Percentiles rank a stretch among this genome's conserved stretches.
These are phyloP conservation scores for Myotis brandtii DNA, from an alignment of 2,113 vertebrate species.

Conservation along the genomic window DNA sequence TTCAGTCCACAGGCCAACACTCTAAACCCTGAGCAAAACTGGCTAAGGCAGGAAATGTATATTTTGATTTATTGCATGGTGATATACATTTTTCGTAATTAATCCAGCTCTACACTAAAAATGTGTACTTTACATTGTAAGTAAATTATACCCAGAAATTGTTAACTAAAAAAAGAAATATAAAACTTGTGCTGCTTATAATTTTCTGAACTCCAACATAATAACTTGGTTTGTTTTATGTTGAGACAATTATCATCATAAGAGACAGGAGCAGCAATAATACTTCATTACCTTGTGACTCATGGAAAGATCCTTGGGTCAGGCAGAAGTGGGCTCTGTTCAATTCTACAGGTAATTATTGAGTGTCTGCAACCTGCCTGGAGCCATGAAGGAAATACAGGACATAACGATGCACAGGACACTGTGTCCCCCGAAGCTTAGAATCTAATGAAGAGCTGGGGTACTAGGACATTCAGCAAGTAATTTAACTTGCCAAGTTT, in stretches of 20 bases:
- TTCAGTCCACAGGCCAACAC: too few relatives aligned
- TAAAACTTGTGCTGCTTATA: neutral
- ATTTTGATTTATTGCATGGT: conserved; percentile 12
- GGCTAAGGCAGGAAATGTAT: neutral
- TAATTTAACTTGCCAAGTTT: neutral
- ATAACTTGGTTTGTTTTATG: neutral
- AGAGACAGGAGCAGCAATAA: neutral
- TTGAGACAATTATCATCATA: neutral
- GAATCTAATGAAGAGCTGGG: neutral
- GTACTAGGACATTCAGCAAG: neutral
- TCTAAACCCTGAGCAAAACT: too few relatives aligned
- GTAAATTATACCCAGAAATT: neutral
- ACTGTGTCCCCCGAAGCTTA: neutral
- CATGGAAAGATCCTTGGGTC: neutral
- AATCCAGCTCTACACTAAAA: conserved; percentile 21
- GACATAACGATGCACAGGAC: neutral
- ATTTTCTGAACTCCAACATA: conserved; percentile 19
- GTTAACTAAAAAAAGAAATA: neutral
- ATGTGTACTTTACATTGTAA: neutral
- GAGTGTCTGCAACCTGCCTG: neutral
- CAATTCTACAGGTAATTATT: neutral
- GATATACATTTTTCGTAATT: conserved; percentile 46
- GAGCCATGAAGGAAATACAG: neutral
- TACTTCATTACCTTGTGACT: neutral
- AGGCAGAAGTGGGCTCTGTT: neutral